Evolutionary conservation across 1,140 invertebrate species (phyloP).

Genomic region (Nasonia vitripennis): DNA sequence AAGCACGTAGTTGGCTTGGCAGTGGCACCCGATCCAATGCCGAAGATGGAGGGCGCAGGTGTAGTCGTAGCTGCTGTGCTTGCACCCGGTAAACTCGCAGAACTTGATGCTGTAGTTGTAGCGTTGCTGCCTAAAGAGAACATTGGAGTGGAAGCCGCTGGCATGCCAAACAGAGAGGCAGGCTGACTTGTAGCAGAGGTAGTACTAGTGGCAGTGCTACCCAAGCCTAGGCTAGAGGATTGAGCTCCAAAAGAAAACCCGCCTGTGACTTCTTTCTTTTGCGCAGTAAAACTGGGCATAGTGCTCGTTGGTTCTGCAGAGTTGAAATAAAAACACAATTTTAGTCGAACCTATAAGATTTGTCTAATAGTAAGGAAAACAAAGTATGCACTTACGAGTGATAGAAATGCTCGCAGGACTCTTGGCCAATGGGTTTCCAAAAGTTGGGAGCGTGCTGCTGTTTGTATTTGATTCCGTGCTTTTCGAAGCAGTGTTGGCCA

Average conservation of each 20-base stretch:
- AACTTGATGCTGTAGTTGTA: neutral
- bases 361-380: neutral
- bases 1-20: neutral
- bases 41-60: constrained; percentile 10
- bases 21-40: neutral
- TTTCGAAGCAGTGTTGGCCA: no score
- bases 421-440: constrained; percentile 7
- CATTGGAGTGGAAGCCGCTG: neutral
- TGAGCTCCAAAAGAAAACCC: constrained; percentile 20
- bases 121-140: neutral
- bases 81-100: neutral
- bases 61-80: neutral
- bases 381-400: constrained; percentile 36
- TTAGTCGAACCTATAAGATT: neutral
- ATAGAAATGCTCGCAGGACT: constrained; percentile 8
- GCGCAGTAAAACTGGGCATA: neutral
- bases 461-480: neutral
- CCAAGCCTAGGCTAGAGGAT: neutral
- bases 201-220: neutral
- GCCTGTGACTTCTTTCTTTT: neutral
- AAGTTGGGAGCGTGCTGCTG: neutral
- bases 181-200: neutral
- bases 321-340: neutral
- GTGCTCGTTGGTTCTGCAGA: neutral
- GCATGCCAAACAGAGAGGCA: neutral